Base-by-base conservation (phyloP, 2,888 invertebrate species). In the Scaptodrosophila latifasciaeformis region DNA sequence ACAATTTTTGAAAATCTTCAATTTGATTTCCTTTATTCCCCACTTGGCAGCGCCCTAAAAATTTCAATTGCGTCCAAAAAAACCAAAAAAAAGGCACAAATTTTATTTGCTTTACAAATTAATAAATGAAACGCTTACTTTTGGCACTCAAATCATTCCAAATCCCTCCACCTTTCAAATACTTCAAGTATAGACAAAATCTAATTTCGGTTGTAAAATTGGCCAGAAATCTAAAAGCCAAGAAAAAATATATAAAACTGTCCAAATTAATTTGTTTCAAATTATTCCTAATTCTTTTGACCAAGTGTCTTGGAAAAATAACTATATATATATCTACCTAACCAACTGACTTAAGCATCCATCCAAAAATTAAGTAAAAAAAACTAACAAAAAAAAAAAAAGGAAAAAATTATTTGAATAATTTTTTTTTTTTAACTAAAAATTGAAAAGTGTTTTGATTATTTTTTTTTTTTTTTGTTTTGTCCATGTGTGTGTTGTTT, bases 161-260 rank as follows among this genome's bases (percentile, higher is more conserved):
- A 24, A n/a, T n/a, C n/a, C 24, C 4, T 24, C 24, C 24, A 24
- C 3, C 24, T n/a, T n/a, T n/a, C 52, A 43, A 45, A 42, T 54
- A 72, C 65, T 74, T 57, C 56, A 74, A 59, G 75, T 76, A 65
- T 72, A 50, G 13, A 54, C 19, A 55, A 30, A 27, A 17, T 13
- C n/a, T n/a, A 62, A 62, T 62, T 71, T 70, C 69, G 70, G 76
- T 76, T 70, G 76, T 70, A 70, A 54, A 34, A 65, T 54, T 59
- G 67, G 65, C 13, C 7, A 12, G 13, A 35, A 30, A 39, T 42
- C 39, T 9, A 15, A 17, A 30, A 45, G 10, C 30, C 49, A 49
- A 54, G 35, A 21, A 34, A 13, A 5, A 42, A 43, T 15, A 21
- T 21, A 19, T 2, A n/a, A 42, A 35, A n/a, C n/a, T n/a, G n/a